Evolutionary conservation across 1,140 invertebrate species (phyloP).

Genomic region (Oscheius sp.): DNA sequence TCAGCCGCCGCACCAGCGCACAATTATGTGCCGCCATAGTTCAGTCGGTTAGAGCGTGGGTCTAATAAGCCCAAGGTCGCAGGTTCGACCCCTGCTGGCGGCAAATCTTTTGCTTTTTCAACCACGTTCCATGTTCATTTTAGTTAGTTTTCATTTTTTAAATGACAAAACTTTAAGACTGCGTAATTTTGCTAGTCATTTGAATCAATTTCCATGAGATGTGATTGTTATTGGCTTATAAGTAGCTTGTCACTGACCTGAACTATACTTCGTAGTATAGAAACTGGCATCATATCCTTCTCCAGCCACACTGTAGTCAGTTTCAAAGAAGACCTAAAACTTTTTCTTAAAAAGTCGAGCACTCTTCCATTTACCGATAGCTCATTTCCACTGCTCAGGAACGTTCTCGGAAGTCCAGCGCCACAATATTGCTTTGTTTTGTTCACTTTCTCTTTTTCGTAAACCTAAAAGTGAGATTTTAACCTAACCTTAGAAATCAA

Average conservation of each 20-base stretch:
- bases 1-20: too few species aligned
- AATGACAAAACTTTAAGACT: too few species aligned
- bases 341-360: too few species aligned
- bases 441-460: conserved; percentile 12
- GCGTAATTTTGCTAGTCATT: too few species aligned
- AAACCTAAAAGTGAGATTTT: conserved; percentile 13
- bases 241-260: not conserved
- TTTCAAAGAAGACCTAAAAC: too few species aligned
- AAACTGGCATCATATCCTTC: conserved; percentile 10
- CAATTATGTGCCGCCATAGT: conserved; percentile 46
- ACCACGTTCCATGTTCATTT: too few species aligned
- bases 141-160: too few species aligned
- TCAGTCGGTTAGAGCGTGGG: conserved; percentile 48
- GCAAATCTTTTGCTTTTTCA: conserved; percentile 32
- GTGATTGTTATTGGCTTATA: too few species aligned
- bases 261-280: not conserved
- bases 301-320: not conserved
- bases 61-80: conserved; percentile 48
- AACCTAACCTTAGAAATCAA: not conserved
- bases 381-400: conserved; percentile 25
- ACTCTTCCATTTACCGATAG: too few species aligned
- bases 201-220: too few species aligned
- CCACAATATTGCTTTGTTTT: conserved; percentile 44
- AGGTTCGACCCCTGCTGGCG: conserved; percentile 47
- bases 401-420: conserved; percentile 32